Conservation (phyloP, 2,797 vertebrate genomes). For the Ctenopoma kingsleyae region DNA sequence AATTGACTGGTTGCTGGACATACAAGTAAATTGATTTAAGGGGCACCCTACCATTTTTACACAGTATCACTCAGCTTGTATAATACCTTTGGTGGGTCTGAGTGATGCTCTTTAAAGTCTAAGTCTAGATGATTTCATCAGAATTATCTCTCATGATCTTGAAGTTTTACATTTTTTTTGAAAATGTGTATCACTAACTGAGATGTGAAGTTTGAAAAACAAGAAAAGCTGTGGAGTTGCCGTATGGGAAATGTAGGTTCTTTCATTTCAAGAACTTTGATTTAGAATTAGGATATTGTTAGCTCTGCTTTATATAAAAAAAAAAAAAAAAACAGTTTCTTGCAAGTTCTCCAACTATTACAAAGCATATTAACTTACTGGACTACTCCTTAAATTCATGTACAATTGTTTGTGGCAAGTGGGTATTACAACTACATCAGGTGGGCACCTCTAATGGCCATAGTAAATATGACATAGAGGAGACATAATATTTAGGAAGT, state of each 20-base stretch:
- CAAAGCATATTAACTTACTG: too few relatives aligned
- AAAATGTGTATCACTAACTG: background rate
- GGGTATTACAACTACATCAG: too few relatives aligned
- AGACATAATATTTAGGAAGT: too few relatives aligned
- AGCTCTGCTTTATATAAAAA: too few relatives aligned
- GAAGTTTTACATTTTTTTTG: too few relatives aligned
- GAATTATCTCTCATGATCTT: too few relatives aligned
- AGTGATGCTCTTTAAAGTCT: background rate
- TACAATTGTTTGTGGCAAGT: too few relatives aligned
- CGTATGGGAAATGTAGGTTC: background rate
- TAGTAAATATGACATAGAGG: too few relatives aligned
- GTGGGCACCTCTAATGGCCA: too few relatives aligned
- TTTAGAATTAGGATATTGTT: background rate
- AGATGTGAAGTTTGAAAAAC: background rate
- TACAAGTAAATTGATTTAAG: background rate
- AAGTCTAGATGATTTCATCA: background rate
- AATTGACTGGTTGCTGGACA: background rate
- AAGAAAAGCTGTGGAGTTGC: background rate
- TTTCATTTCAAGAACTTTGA: background rate
- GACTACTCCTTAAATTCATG: background rate
- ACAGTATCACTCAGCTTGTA: background rate
- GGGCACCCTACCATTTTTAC: background rate
- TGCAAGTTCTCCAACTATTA: background rate
- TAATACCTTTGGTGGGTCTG: background rate
- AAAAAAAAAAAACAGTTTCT: too few relatives aligned